Conservation (phyloP, 2,888 invertebrate genomes). For the Chrysopilus asiliformis region DNA sequence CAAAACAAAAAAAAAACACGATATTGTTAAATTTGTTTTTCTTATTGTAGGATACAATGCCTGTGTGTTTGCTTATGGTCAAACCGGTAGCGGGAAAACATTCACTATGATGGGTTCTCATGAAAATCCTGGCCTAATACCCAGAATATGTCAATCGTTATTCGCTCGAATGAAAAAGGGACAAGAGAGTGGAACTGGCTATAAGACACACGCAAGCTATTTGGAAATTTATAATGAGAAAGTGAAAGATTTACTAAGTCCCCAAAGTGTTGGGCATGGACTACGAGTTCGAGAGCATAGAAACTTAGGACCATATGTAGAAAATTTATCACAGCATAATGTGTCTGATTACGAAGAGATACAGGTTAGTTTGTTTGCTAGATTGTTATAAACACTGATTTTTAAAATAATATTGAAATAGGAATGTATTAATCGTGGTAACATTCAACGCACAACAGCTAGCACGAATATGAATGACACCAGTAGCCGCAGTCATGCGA, state of each 20-base stretch:
- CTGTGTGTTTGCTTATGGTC: constrained; percentile 83
- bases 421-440: constrained; percentile 68
- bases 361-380: constrained; percentile 42
- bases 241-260: constrained; percentile 55
- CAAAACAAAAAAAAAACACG: too few relatives aligned
- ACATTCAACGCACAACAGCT: constrained; percentile 71
- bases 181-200: constrained; percentile 67
- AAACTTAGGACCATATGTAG: constrained; percentile 69
- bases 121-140: constrained; percentile 71
- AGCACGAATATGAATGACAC: constrained; percentile 88
- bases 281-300: constrained; percentile 70
- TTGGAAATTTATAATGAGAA: constrained; percentile 77
- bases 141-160: constrained; percentile 70
- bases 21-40: constrained; percentile 2
- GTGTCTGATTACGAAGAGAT: constrained; percentile 80
- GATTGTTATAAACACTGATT: constrained; percentile 1
- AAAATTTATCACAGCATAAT: constrained; percentile 71
- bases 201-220: constrained; percentile 76
- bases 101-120: constrained; percentile 81
- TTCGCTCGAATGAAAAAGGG: constrained; percentile 71
- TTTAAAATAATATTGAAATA: constrained; percentile 23
- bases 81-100: constrained; percentile 83
- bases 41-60: constrained; percentile 53
- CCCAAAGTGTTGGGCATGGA: constrained; percentile 48
- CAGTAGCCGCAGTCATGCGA: constrained; percentile 81